Evolutionary conservation across 2,797 vertebrate genomes (phyloP), one percentile per base, ranked within the genome.

Genomic region (Semotilus atromaculatus): DNA sequence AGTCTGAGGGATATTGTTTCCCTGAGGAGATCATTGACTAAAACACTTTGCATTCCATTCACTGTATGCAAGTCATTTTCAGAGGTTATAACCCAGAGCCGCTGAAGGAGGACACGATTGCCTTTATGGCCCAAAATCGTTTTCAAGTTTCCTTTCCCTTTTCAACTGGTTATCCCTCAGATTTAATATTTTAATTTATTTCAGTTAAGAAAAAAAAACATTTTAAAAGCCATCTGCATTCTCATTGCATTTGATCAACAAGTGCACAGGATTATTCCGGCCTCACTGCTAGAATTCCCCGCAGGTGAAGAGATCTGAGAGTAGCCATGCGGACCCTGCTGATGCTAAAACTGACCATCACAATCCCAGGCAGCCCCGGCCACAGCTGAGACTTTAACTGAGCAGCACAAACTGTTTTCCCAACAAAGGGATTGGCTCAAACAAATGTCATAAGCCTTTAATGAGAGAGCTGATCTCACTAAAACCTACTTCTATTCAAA

Each of bases 371-470:
- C 90, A 93, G 92, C 94, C 95, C 96, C 95, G 95, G 95, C 96
- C 96, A 96, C 94, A 96, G 93, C 95, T 96, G 95, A 96, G 95
- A 94, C 96, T 96, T 96, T 95, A 95, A 95, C 96, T 96, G 96
- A 97, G 96, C 96, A 96, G 94, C 90, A 94, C 95, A 96, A 96
- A 97, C 96, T 97, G 95, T 96, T 96, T 95, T 92, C 95, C 93
- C 92, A 95, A 96, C 96, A 97, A 97, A 97, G 94, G 96, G 95
- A 95, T 94, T 94, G 94, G 94, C 94, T 96, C 94, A 95, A 96
- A 96, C 96, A 96, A 97, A 97, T 96, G 96, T 95, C 94, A 96
- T 97, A 97, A 97, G 96, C 97, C 96, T 95, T 96, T 97, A 97
- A 97, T 97, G 96, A 97, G 96, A 96, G 96, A 96, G 95, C 96